A percentile compares a stretch with the other conserved stretches of the same genome.
Evolutionary conservation across 2,797 vertebrate genomes (phyloP).

Genomic region (Atherinosoma microstoma): DNA sequence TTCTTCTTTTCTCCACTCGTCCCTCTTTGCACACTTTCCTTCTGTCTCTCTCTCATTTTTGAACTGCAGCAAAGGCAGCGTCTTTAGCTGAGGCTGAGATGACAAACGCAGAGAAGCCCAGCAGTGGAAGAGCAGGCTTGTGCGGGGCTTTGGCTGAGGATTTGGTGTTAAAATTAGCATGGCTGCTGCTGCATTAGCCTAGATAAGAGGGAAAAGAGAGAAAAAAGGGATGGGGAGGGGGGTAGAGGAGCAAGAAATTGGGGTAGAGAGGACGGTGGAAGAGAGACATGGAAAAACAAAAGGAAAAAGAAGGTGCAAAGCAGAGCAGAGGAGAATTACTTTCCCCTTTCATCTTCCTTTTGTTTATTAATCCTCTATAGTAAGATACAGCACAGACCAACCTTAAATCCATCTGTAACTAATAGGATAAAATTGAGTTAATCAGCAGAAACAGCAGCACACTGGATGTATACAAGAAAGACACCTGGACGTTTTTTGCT

Average conservation of each 20-base stretch:
- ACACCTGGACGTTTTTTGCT: conserved; percentile 14
- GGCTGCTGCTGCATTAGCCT: conserved; percentile 80
- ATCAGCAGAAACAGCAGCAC: conserved; percentile 7
- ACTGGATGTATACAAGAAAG: neutral
- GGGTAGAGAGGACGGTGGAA: conserved; percentile 49
- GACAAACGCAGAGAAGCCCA: conserved; percentile 61
- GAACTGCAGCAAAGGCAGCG: conserved; percentile 36
- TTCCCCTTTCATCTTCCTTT: conserved; percentile 54
- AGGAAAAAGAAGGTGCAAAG: conserved; percentile 31
- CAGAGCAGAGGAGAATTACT: conserved; percentile 43
- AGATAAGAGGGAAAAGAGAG: conserved; percentile 74
- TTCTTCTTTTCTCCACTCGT: conserved; percentile 10
- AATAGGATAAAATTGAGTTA: neutral
- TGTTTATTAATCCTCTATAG: conserved; percentile 39
- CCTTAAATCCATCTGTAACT: conserved; percentile 20
- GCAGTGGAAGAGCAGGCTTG: conserved; percentile 56
- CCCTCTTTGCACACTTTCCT: conserved; percentile 12
- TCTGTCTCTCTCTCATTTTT: conserved; percentile 9
- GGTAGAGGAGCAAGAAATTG: conserved; percentile 56
- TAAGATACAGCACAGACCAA: conserved; percentile 38
- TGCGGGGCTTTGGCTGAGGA: conserved; percentile 74
- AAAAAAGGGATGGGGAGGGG: conserved; percentile 39
- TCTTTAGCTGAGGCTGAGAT: conserved; percentile 50
- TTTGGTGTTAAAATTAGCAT: conserved; percentile 82
- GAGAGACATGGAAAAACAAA: conserved; percentile 49